phyloP scores from a whole-genome alignment of 2,113 vertebrate species.

The Alaudala cheleensis region DNA sequence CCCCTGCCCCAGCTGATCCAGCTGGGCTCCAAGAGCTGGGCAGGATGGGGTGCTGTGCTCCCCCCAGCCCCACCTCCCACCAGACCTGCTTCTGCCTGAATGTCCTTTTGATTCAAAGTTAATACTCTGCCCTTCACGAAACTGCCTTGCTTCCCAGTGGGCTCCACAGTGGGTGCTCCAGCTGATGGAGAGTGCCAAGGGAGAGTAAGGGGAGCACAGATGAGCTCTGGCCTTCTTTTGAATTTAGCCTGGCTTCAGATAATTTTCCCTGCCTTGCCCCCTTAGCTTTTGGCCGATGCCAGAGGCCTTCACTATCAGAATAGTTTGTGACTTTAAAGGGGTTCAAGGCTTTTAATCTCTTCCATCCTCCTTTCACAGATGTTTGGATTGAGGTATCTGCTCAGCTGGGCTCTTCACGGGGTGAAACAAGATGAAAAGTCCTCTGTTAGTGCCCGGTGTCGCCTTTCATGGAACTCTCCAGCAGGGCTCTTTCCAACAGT shows the following conservation, averaged over 20 bases:
- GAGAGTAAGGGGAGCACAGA: background rate
- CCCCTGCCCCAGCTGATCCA: background rate
- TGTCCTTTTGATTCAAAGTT: slow-evolving; percentile 20
- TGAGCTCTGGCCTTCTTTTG: background rate
- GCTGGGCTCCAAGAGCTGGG: background rate
- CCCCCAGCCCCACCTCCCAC: background rate
- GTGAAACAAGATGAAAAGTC: background rate
- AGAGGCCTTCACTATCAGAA: background rate
- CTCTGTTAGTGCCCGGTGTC: background rate
- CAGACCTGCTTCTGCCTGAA: background rate
- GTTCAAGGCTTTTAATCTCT: background rate
- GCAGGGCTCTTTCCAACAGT: slow-evolving; percentile 12
- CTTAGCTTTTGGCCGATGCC: background rate
- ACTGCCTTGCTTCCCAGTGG: background rate
- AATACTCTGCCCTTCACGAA: slow-evolving; percentile 1
- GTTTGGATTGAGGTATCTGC: background rate
- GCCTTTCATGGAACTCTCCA: slow-evolving; percentile 37
- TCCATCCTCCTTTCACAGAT: background rate
- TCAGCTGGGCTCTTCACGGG: background rate
- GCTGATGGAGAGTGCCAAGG: background rate
- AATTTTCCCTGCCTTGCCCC: background rate
- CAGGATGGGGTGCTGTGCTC: background rate
- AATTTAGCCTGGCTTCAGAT: background rate
- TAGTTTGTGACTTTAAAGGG: background rate
- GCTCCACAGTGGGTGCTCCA: background rate